Evolutionary conservation across 2,797 vertebrate genomes (phyloP), one percentile per base, ranked within the genome.

Genomic region (Microctenopoma steveboyesi): DNA sequence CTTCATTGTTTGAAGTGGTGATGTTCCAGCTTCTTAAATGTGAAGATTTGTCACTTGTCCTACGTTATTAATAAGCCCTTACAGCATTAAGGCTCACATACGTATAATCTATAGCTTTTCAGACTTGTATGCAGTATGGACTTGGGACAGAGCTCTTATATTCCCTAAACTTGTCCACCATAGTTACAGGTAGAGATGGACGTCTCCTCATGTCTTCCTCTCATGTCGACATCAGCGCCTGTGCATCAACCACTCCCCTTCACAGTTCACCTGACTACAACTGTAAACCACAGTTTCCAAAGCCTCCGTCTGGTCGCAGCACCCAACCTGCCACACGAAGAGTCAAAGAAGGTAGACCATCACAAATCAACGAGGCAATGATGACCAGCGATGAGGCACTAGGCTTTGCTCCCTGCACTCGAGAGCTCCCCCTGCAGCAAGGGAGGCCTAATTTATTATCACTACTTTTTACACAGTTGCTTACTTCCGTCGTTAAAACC

Each of bases 341-440:
- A 77, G 40, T 18, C 42, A 43, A 62, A 69, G 28, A 33, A 72
- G 58, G 51, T 10, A 63, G 64, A 82, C 46, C 2, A 46, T 72
- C 56, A 56, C 71, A 70, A 58, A 63, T 35, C 7, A 55, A 53
- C 5, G 37, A 69, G 64, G 69, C 33, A 37, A 78, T 47, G 72
- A 68, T 53, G 74, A 88, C 77, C 79, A 82, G 81, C 49, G 18
- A 86, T 85, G 86, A 91, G 88, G 86, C 91, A 91, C 88, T 82
- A 81, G 81, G 84, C 84, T 88, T 82, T 74, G 74, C 78, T 85
- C 82, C 63, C 76, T 60, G 60, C 80, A 83, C 82, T 71, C 77
- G 46, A 87, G 78, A 76, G 83, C 89, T 47, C 88, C 85, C 86
- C 66, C 87, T 85, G 77, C 64, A 77, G 81, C 74, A 57, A 3